Conservation (phyloP, 53 echinoderm and acorn worm genomes). For the Apostichopus leukothele region DNA sequence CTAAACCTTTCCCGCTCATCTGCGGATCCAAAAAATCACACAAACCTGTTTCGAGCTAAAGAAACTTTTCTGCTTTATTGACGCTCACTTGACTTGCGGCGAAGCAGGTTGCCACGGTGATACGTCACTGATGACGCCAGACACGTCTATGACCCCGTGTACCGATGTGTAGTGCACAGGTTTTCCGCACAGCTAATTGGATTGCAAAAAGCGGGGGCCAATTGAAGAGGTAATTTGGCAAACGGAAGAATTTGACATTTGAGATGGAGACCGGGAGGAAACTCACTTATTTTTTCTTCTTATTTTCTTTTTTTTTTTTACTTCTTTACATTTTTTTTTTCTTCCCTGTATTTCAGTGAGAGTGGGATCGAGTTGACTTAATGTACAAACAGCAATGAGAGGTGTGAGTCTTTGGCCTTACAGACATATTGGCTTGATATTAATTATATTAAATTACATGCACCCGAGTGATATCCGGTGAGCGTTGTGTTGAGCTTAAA, state of each 20-base stretch:
- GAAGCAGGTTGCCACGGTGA: slow-evolving; percentile 51
- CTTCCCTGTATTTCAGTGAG: slow-evolving; percentile 22
- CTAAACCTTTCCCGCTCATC: slow-evolving; percentile 43
- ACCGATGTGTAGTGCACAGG: slow-evolving; percentile 43
- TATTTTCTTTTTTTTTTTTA: background rate
- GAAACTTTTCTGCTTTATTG: slow-evolving; percentile 50
- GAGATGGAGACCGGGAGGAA: slow-evolving; percentile 35
- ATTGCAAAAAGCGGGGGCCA: slow-evolving; percentile 51
- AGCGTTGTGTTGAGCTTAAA: slow-evolving; percentile 15
- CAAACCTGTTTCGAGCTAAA: slow-evolving; percentile 44
- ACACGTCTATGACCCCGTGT: slow-evolving; percentile 39
- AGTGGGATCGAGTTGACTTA: slow-evolving; percentile 39
- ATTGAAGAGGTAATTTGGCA: slow-evolving; percentile 56
- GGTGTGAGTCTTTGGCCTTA: slow-evolving; percentile 33
- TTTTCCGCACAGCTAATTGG: slow-evolving; percentile 47
- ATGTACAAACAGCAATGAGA: slow-evolving; percentile 43
- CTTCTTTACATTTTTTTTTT: background rate
- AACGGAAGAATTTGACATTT: slow-evolving; percentile 54
- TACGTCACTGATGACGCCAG: slow-evolving; percentile 54
- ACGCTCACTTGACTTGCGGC: slow-evolving; percentile 52
- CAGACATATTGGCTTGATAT: slow-evolving; percentile 43
- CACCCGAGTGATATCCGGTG: slow-evolving; percentile 39
- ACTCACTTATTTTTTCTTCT: background rate
- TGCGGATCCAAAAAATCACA: slow-evolving; percentile 31
- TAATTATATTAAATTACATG: slow-evolving; percentile 47